Percentiles rank a stretch among this genome's conserved stretches.
These are phyloP conservation scores for Lacerta viridis DNA, from an alignment of 2,797 vertebrate genomes.

Conservation along the genomic window DNA sequence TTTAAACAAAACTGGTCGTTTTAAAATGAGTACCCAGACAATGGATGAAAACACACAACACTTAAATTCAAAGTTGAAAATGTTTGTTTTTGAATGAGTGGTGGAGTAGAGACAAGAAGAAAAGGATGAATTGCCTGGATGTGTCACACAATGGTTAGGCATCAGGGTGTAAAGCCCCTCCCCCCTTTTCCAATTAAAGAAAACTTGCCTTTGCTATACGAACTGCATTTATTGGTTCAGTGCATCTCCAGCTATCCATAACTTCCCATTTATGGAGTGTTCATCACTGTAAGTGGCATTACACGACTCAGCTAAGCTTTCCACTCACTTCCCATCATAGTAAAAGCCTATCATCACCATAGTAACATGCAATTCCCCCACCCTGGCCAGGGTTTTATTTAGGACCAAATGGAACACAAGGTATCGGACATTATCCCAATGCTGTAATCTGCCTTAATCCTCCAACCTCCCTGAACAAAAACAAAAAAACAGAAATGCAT, in stretches of 20 bases:
- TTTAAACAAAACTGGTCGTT: not conserved
- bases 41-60: not conserved
- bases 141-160: not conserved
- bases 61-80: not conserved
- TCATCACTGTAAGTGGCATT: constrained; percentile 73
- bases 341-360: constrained; percentile 68
- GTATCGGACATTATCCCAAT: constrained; percentile 76
- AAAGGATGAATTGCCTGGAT: not conserved
- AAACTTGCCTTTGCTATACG: too few species aligned
- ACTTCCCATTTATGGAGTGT: not conserved
- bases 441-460: constrained; percentile 81
- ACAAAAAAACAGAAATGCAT: constrained; percentile 68
- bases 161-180: not conserved
- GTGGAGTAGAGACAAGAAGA: not conserved
- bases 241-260: constrained; percentile 20
- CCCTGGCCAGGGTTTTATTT: constrained; percentile 70
- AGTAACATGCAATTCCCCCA: constrained; percentile 73
- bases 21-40: not conserved
- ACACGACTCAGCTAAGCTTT: constrained; percentile 69
- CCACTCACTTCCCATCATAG: constrained; percentile 49
- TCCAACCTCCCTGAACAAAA: constrained; percentile 63
- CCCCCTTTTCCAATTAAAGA: too few species aligned
- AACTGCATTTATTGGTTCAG: constrained; percentile 31
- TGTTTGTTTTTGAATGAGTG: not conserved
- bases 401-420: constrained; percentile 75